Evolutionary conservation across 1,140 invertebrate genomes (phyloP), one percentile per base, ranked within the genome.

Genomic region (Microplitis mediator): DNA sequence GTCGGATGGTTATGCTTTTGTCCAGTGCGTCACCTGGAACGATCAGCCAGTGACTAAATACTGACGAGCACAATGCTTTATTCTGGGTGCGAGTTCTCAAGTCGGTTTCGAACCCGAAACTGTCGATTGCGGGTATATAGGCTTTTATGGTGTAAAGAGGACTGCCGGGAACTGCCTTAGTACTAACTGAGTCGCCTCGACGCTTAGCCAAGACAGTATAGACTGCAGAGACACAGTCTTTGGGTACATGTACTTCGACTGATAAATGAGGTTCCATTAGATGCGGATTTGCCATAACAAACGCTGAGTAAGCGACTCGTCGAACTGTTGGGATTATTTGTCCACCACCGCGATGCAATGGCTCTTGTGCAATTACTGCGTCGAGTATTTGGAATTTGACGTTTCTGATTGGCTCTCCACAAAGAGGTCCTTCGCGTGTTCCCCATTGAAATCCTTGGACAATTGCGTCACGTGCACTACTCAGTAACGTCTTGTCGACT

Each of bases 191-290:
- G 85, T 99, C 98, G 79, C 98, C 98, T 90, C 95, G 91, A 76
- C 98, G 88, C 83, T 97, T 96, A 0, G 97, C 97, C 39, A 99
- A 86, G 0, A 99, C 98, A 4, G 97, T 99, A 84, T 99, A 99
- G 0, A 99, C 97, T 6, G 98, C 97, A 0, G 97, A 98, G 0
- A 99, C 98, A 87, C 98, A 99, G 89, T 99, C 98, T 13, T 98
- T 98, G 0, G 98, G 98, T 9, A 98, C 98, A 87, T 98, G 95
- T 1, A 99, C 97, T 88, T 99, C 98, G 4, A 99, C 98, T 87
- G 98, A 99, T 58, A 98, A 89, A 83, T 99, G 99, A 0, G 98
- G 98, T 85, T 99, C 98, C 98, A 99, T 99, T n/a, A 99, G 89
- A 16, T 98, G 91, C 8, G 98, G 98, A 0, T 98, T 99, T 1